Conservation (phyloP, 2,888 invertebrate species). For the Thereva unica region DNA sequence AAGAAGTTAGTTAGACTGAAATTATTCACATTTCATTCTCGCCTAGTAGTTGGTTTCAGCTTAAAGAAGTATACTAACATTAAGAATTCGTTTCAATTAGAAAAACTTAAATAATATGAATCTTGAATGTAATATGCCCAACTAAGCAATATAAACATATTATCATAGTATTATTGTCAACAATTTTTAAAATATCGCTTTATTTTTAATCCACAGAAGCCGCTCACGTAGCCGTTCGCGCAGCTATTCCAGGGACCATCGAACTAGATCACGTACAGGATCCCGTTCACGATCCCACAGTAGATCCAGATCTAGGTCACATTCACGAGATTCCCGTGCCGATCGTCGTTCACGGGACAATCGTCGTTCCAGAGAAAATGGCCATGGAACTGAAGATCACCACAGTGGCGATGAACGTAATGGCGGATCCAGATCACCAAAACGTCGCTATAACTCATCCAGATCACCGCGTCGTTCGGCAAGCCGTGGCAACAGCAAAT, state of each 20-base stretch:
- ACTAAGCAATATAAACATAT: too few species aligned
- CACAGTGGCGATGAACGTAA: slow-evolving; percentile 33
- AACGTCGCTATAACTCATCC: slow-evolving; percentile 34
- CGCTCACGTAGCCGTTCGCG: slow-evolving; percentile 68
- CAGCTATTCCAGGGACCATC: slow-evolving; percentile 64
- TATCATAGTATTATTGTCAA: too few species aligned
- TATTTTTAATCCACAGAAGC: slow-evolving; percentile 35
- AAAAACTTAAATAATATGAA: too few species aligned
- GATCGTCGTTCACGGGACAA: slow-evolving; percentile 25
- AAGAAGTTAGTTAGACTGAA: too few species aligned
- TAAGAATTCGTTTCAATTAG: too few species aligned
- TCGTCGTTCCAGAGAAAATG: slow-evolving; percentile 39
- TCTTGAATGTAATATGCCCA: too few species aligned
- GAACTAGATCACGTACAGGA: slow-evolving; percentile 57
- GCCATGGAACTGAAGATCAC: slow-evolving; percentile 33
- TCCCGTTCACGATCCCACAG: slow-evolving; percentile 58
- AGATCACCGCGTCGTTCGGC: slow-evolving; percentile 37
- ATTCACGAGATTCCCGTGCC: slow-evolving; percentile 52
- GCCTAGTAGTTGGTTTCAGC: too few species aligned
- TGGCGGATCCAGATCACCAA: slow-evolving; percentile 33
- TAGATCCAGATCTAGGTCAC: slow-evolving; percentile 44
- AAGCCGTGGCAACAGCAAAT: slow-evolving; percentile 39
- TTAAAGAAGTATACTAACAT: too few species aligned
- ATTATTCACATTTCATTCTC: too few species aligned
- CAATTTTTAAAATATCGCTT: too few species aligned